Evolutionary conservation across 2,113 vertebrate genomes (phyloP).

Genomic region (Chelonoidis abingdonii): DNA sequence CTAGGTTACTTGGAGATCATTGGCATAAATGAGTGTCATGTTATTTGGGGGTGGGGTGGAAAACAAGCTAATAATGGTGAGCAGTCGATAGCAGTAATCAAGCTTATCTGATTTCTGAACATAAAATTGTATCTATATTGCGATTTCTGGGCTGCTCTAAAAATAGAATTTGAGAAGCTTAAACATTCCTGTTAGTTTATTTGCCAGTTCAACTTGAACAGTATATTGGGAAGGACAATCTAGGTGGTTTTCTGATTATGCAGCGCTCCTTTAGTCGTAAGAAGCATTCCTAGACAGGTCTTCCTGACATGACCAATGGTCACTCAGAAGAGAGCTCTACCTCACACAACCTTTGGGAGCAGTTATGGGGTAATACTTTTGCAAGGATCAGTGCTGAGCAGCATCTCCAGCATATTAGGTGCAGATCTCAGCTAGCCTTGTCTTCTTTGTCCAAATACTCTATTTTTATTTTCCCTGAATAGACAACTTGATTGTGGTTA

Average conservation of each 20-base stretch:
- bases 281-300: neutral
- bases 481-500: rapidly evolving
- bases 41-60: neutral
- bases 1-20: neutral
- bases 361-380: neutral
- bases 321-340: neutral
- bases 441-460: neutral
- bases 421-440: neutral
- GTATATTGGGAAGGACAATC: neutral
- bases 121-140: neutral
- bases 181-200: rapidly evolving
- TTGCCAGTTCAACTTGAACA: neutral
- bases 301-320: neutral
- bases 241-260: no score
- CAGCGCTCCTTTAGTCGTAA: neutral
- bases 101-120: neutral
- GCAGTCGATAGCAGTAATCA: neutral
- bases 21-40: rapidly evolving
- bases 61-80: neutral
- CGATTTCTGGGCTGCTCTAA: neutral
- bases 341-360: neutral
- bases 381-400: rapidly evolving
- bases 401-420: rapidly evolving
- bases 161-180: neutral
- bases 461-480: neutral